A percentile compares a stretch with the other conserved stretches of the same genome.
Evolutionary conservation across 2,113 vertebrate genomes (phyloP).

Genomic region (Lagopus leucura): DNA sequence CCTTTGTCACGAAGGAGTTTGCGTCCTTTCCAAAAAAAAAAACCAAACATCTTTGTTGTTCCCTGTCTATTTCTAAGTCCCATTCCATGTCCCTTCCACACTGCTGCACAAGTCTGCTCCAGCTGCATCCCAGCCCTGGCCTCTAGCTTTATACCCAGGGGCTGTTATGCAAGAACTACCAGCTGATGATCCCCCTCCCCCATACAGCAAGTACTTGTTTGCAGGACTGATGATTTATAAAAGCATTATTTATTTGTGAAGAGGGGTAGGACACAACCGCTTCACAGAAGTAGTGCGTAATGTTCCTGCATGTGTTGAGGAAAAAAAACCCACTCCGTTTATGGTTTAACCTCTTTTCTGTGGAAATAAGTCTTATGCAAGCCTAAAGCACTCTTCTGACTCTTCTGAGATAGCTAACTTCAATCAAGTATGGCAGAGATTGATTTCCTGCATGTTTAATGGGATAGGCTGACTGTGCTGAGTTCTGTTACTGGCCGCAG

Average conservation of each 20-base stretch:
- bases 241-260: not conserved
- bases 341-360: not conserved
- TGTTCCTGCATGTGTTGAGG: not conserved
- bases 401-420: not conserved
- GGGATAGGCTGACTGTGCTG: not conserved
- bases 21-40: not conserved
- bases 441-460: not conserved
- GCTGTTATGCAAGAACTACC: constrained; percentile 42
- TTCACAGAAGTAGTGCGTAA: not conserved
- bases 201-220: not conserved
- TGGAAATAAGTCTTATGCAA: not conserved
- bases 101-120: constrained; percentile 47
- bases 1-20: constrained; percentile 40
- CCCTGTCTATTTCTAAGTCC: not conserved
- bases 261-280: not conserved
- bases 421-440: not conserved
- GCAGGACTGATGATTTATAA: not conserved
- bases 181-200: not conserved
- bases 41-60: constrained; percentile 24
- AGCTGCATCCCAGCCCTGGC: constrained; percentile 48
- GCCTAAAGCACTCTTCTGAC: not conserved
- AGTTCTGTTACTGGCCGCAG: not conserved
- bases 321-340: not conserved
- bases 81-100: constrained; percentile 17
- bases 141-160: constrained; percentile 51